Evolutionary conservation across 2,797 vertebrate species (phyloP), one percentile per base, ranked within the genome.

Genomic region (Notolepis coatsorum): DNA sequence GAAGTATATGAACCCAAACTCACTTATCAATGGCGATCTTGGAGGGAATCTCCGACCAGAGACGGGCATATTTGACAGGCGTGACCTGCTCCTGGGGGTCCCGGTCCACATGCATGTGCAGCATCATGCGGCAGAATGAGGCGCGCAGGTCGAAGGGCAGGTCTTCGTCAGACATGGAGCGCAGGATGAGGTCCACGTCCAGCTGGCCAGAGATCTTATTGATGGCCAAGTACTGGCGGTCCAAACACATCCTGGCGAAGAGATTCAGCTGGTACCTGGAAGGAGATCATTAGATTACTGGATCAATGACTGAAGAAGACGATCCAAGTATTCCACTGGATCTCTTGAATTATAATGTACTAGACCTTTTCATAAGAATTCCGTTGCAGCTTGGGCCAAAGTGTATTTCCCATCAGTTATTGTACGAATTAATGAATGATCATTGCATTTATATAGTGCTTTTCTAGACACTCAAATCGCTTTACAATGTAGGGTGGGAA

Each of bases 71-170:
- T 73, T 99, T 99, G 73, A 99, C 97, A 0, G 98, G 97, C 0
- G 97, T 99, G 23, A 99, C 98, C 81, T 98, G 98, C 53, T 99
- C 97, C 75, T 99, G 98, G 3, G 97, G 98, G 84, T 99, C 98
- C 4, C 98, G 92, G 82, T 99, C 98, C 35, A 99, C 98, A 0
- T 99, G 98, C 97, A 99, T 99, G 66, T 99, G 98, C 9, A 99
- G 89, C 98, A 99, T 98, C 9, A 99, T 91, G n/a, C 97, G 96
- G 75, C 97, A 99, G 90, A 99, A 99, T 7, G 98, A 99, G 0
- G 98, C 98, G 1, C 98, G 80, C 77, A 99, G 82, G 69, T 99
- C 98, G 1, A 89, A 99, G 0, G 97, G 98, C 75, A 99, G 86
- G 80, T 97, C 97, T 78, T 99, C 98, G 0, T 99, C 98, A 0